Conservation (phyloP, 35 echinoderm and acorn worm species). For the Ophioderma brevispina region DNA sequence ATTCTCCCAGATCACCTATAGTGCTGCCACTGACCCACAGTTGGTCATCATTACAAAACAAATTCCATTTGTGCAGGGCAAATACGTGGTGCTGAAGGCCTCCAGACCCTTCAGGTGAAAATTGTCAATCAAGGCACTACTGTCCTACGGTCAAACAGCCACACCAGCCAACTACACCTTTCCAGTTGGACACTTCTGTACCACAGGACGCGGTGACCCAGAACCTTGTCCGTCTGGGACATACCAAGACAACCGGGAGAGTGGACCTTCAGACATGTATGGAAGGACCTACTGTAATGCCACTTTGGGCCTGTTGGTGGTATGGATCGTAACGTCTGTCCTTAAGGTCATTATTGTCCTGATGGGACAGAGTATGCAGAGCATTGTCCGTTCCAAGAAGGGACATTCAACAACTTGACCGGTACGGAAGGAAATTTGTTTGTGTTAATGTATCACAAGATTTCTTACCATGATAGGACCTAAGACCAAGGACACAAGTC, state of each 20-base stretch:
- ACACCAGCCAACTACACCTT: conserved; percentile 71
- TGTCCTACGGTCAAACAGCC: conserved; percentile 88
- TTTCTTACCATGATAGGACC: too few relatives aligned
- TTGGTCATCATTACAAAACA: too few relatives aligned
- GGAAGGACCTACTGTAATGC: conserved; percentile 91
- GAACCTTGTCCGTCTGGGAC: conserved; percentile 88
- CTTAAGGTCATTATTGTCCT: conserved; percentile 90
- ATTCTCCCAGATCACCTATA: too few relatives aligned
- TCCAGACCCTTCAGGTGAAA: conserved; percentile 48
- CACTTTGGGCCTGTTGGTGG: conserved; percentile 91
- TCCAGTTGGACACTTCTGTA: conserved; percentile 86
- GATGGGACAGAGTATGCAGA: conserved; percentile 84
- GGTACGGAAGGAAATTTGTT: conserved; percentile 19
- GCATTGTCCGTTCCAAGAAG: conserved; percentile 72
- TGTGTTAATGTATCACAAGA: not conserved
- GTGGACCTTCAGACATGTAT: conserved; percentile 82
- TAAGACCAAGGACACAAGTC: too few relatives aligned
- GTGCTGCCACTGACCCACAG: too few relatives aligned
- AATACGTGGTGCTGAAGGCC: too few relatives aligned
- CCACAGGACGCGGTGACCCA: conserved; percentile 70
- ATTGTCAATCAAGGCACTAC: conserved; percentile 82
- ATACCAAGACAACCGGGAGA: conserved; percentile 85
- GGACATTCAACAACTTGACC: conserved; percentile 94
- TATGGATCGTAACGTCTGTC: conserved; percentile 82
- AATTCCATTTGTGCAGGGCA: too few relatives aligned